Evolutionary conservation across 2,888 invertebrate genomes (phyloP).

Genomic region (Cenopis cana): DNA sequence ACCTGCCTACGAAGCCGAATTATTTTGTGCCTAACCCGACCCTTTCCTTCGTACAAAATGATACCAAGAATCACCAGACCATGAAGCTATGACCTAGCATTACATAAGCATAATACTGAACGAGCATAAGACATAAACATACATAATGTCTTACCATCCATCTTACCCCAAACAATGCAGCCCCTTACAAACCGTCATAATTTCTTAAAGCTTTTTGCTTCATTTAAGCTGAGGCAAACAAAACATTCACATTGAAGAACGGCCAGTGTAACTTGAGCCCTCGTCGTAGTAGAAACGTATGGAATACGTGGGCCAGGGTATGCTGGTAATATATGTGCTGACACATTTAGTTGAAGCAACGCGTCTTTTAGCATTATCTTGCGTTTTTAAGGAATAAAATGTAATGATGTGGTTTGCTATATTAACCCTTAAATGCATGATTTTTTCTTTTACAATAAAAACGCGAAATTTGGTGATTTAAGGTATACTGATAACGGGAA

Average conservation of each 20-base stretch:
- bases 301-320: constrained; percentile 49
- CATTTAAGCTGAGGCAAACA: constrained; percentile 66
- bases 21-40: too few relatives aligned
- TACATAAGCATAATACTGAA: background rate
- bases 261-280: constrained; percentile 53
- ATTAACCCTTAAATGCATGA: too few relatives aligned
- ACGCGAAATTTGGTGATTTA: too few relatives aligned
- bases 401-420: constrained; percentile 10
- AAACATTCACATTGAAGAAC: constrained; percentile 53
- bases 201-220: constrained; percentile 68
- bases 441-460: too few relatives aligned
- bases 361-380: constrained; percentile 33
- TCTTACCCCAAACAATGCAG: constrained; percentile 50
- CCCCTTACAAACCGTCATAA: constrained; percentile 52
- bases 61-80: constrained; percentile 4
- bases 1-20: too few relatives aligned
- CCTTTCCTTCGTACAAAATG: background rate
- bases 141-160: constrained; percentile 52
- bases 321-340: constrained; percentile 51
- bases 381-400: constrained; percentile 32
- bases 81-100: constrained; percentile 20
- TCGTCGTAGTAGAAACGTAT: constrained; percentile 45
- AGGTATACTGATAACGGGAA: too few relatives aligned
- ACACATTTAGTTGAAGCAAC: constrained; percentile 40
- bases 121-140: constrained; percentile 33